Percentiles rank a stretch among this genome's conserved stretches.
Evolutionary conservation across 1,140 invertebrate species (phyloP).

Genomic region (Limonius californicus): DNA sequence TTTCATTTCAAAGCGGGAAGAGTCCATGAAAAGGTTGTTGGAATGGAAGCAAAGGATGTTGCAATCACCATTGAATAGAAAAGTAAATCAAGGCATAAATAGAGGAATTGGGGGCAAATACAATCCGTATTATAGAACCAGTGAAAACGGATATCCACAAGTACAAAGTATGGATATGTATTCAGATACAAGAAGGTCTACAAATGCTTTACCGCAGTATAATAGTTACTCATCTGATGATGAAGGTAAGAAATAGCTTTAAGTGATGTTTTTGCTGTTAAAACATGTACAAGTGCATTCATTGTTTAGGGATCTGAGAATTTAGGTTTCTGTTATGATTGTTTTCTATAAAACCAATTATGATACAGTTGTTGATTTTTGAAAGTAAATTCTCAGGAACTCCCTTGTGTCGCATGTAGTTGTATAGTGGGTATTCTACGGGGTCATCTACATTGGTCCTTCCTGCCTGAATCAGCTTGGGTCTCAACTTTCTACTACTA

Average conservation of each 20-base stretch:
- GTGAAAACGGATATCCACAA: conserved; percentile 37
- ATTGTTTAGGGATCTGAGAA: too few species aligned
- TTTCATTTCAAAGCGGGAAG: conserved; percentile 56
- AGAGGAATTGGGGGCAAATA: conserved; percentile 27
- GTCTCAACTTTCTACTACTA: conserved; percentile 42
- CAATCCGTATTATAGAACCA: conserved; percentile 49
- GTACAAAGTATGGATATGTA: conserved; percentile 29
- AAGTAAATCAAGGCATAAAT: conserved; percentile 54
- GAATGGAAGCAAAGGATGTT: conserved; percentile 93
- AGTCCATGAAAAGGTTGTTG: conserved; percentile 84
- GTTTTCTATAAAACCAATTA: background rate
- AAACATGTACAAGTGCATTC: too few species aligned
- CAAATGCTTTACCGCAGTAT: conserved; percentile 51
- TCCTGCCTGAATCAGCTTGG: conserved; percentile 45
- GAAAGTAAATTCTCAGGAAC: conserved; percentile 15
- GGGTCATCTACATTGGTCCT: conserved; percentile 45
- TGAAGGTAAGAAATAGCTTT: conserved; percentile 71
- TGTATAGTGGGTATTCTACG: conserved; percentile 27
- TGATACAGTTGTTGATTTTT: background rate
- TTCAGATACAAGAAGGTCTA: conserved; percentile 25
- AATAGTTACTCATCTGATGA: conserved; percentile 83
- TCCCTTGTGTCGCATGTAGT: background rate
- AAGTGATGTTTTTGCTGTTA: too few species aligned
- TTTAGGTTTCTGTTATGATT: background rate
- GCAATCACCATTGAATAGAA: conserved; percentile 79